Evolutionary conservation across 2,888 invertebrate genomes (phyloP).

Genomic region (Pyrochroa serraticornis): DNA sequence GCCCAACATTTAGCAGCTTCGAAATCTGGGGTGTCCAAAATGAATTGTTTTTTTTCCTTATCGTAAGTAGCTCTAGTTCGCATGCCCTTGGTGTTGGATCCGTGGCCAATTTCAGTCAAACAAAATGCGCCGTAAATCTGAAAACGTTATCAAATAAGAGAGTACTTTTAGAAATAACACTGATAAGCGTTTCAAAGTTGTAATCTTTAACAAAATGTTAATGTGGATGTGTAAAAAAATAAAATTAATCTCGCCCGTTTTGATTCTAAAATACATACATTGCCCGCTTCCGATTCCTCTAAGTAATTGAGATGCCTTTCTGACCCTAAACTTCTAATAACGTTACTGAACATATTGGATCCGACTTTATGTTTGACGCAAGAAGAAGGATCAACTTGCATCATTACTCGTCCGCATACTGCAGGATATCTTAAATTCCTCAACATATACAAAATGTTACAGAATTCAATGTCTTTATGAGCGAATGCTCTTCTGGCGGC

Average conservation of each 20-base stretch:
- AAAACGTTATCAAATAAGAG: constrained; percentile 2
- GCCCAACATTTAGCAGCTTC: constrained; percentile 87
- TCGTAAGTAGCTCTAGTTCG: constrained; percentile 84
- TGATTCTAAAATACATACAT: constrained; percentile 38
- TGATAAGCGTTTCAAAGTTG: too few species aligned
- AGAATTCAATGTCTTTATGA: constrained; percentile 69
- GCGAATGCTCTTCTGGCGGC: constrained; percentile 67
- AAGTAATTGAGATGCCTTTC: constrained; percentile 66
- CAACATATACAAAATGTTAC: constrained; percentile 62
- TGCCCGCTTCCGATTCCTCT: constrained; percentile 53
- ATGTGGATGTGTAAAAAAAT: too few species aligned
- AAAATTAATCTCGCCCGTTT: too few species aligned
- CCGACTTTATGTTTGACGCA: constrained; percentile 71
- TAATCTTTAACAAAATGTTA: too few species aligned
- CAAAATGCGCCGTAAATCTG: constrained; percentile 77
- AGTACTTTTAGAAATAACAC: too few species aligned
- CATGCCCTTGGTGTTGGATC: constrained; percentile 89
- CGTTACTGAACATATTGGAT: constrained; percentile 67
- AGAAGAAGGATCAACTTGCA: constrained; percentile 67
- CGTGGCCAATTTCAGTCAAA: constrained; percentile 88
- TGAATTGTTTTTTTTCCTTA: constrained; percentile 70
- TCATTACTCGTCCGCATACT: constrained; percentile 62
- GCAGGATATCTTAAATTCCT: constrained; percentile 58
- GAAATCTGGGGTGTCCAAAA: constrained; percentile 77
- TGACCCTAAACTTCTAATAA: constrained; percentile 69